Percentiles rank a stretch among this genome's conserved stretches.
Conservation (phyloP, 2,113 vertebrate species). For the Rousettus leschenaultii region DNA sequence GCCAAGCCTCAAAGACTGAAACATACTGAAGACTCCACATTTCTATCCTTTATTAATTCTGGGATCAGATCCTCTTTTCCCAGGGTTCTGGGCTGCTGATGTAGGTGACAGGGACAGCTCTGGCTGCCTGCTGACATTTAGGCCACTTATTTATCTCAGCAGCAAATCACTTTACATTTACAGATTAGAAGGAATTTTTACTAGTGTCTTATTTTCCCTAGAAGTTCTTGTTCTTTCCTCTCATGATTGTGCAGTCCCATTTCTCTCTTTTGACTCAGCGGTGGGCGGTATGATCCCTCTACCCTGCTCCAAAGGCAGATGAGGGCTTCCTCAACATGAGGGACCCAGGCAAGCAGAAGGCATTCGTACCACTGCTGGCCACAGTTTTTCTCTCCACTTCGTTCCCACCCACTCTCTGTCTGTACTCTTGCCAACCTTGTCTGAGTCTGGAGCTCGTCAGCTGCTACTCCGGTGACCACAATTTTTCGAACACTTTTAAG, state of each 20-base stretch:
- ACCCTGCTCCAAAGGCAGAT: not conserved
- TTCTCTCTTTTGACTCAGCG: too few relatives aligned
- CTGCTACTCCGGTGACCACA: not conserved
- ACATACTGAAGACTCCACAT: not conserved
- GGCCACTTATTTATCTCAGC: not conserved
- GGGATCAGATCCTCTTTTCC: not conserved
- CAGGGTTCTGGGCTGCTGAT: not conserved
- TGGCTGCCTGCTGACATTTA: not conserved
- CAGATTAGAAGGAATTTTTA: not conserved
- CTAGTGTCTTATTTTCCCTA: not conserved
- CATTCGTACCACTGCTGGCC: not conserved
- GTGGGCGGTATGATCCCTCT: not conserved
- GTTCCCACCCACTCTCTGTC: not conserved
- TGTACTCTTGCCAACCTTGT: not conserved
- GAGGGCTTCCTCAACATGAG: not conserved
- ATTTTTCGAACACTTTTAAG: not conserved
- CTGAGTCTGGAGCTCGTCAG: not conserved
- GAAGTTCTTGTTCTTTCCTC: not conserved
- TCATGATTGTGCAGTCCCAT: not conserved
- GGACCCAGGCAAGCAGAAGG: not conserved
- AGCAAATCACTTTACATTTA: not conserved
- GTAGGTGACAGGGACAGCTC: not conserved
- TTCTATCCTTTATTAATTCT: not conserved
- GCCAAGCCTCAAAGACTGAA: not conserved
- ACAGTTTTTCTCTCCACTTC: not conserved